Evolutionary conservation across 2,797 vertebrate species (phyloP).

Genomic region (Chelidonichthys spinosus): DNA sequence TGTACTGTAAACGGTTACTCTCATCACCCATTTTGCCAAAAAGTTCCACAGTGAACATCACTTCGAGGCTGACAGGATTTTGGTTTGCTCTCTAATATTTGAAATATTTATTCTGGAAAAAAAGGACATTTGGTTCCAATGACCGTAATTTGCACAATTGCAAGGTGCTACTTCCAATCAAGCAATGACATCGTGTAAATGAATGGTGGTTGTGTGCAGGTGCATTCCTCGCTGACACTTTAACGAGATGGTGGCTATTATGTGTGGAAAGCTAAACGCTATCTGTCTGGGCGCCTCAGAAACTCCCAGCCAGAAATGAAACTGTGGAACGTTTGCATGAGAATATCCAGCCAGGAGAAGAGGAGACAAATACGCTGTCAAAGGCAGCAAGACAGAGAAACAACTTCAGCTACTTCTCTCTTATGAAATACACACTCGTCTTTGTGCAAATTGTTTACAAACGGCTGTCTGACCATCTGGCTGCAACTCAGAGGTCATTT

Average conservation of each 20-base stretch:
- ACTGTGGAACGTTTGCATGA: constrained; percentile 54
- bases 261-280: constrained; percentile 59
- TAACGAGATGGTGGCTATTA: constrained; percentile 43
- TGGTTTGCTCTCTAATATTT: constrained; percentile 19
- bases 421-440: constrained; percentile 34
- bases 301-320: constrained; percentile 38
- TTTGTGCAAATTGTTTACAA: constrained; percentile 48
- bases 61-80: constrained; percentile 20
- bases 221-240: constrained; percentile 49
- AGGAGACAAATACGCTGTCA: constrained; percentile 49
- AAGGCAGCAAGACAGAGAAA: constrained; percentile 23
- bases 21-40: constrained; percentile 31
- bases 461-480: constrained; percentile 30
- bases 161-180: constrained; percentile 30
- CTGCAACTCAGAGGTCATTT: constrained; percentile 28
- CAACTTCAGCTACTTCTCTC: constrained; percentile 30
- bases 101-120: neutral
- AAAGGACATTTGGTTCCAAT: neutral
- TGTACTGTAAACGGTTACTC: constrained; percentile 9
- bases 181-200: constrained; percentile 36
- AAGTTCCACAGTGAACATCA: constrained; percentile 14
- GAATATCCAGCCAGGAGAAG: constrained; percentile 31
- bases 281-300: constrained; percentile 49
- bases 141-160: constrained; percentile 10
- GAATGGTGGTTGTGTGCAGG: constrained; percentile 2